phyloP scores from a whole-genome alignment of 2,888 invertebrate genomes.

The Meloe dianella region DNA sequence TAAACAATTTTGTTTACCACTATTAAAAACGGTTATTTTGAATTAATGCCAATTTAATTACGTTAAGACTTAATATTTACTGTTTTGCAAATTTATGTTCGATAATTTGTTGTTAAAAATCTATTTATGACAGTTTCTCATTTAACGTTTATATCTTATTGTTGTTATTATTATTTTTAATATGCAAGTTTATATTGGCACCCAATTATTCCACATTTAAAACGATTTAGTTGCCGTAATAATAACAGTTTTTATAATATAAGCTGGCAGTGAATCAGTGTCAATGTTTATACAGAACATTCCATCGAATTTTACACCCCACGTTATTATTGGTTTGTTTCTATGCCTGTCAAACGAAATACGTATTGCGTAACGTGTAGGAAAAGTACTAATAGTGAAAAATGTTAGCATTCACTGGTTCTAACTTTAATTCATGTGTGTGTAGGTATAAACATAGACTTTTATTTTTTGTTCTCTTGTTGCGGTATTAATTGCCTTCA shows the following conservation, averaged over 20 bases:
- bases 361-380: too few species aligned
- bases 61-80: not conserved
- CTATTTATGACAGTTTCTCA: too few species aligned
- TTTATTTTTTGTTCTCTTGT: too few species aligned
- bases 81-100: not conserved
- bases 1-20: not conserved
- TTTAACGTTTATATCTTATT: too few species aligned
- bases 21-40: not conserved
- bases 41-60: conserved; percentile 5
- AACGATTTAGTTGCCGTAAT: not conserved
- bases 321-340: not conserved
- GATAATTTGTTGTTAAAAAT: too few species aligned
- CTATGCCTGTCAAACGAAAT: too few species aligned
- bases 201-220: not conserved
- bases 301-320: not conserved
- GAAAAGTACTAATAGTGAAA: too few species aligned
- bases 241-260: not conserved
- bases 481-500: too few species aligned
- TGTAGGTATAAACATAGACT: too few species aligned
- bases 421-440: too few species aligned
- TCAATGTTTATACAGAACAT: not conserved
- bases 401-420: too few species aligned
- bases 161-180: not conserved
- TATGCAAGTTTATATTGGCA: not conserved
- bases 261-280: not conserved